Base-by-base conservation (phyloP, 2,797 vertebrate species). In the Pseudocheirus occidentalis region DNA sequence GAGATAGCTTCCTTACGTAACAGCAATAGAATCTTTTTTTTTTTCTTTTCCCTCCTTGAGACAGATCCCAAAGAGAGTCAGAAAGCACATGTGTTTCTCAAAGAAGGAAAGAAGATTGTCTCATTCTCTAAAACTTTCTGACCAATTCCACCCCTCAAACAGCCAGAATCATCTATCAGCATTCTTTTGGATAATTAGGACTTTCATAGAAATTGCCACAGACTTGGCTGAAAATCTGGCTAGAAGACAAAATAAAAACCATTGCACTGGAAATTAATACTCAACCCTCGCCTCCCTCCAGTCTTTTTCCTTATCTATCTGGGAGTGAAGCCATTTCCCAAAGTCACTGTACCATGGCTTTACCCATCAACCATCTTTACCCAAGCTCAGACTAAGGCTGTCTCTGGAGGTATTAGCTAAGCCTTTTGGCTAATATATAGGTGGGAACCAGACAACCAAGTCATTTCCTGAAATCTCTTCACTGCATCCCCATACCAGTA, bases 401-500 rank as follows among this genome's bases (percentile, higher is more conserved):
- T 46, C 18, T 27, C 21, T 46, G 7, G 1, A 10, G 46, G 40
- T 81, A 0, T 81, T 40, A 40, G 66, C 16, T 3, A 21, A 40
- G 66, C 5, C n/a, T 40, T 40, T 40, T 21, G 66, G 6, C 18
- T 73, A 73, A 73, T 40, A 73, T 40, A 73, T 40, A 40, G 66
- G 2, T 24, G n/a, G n/a, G 34, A 73, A 73, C n/a, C 66, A 73
- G 66, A 73, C 18, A 40, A 73, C 18, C 21, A 40, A 21, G n/a
- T 18, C 66, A 40, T 73, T 40, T 40, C 66, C n/a, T 73, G 18
- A 40, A 40, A n/a, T 40, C 2, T 73, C 66, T 21, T 21, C 18
- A 40, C n/a, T 5, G 40, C 6, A 4, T 40, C 6, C 6, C 66
- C n/a, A 21, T 73, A 40, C 0, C 0, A 16, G 16, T 4, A 24